A percentile compares a stretch with the other conserved stretches of the same genome.
These are phyloP conservation scores for Hymenopus coronatus DNA, from an alignment of 2,888 invertebrate species.

Conservation along the genomic window DNA sequence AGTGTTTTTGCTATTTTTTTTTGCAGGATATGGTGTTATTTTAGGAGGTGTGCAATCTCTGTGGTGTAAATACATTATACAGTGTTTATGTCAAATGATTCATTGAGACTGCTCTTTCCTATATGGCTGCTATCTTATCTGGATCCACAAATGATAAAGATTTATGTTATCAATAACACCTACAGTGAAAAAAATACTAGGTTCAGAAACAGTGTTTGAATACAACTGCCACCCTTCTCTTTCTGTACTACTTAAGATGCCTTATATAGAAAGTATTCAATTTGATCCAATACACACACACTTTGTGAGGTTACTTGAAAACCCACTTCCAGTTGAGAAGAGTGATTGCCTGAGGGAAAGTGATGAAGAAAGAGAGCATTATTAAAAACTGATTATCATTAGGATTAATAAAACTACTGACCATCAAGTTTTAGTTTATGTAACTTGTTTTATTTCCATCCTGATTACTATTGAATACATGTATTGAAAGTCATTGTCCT, in stretches of 20 bases:
- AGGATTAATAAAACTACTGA: no score
- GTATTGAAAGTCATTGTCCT: no score
- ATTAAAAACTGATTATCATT: no score
- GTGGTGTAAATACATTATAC: neutral
- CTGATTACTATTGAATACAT: no score
- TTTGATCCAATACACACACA: no score
- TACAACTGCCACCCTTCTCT: neutral
- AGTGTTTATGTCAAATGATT: neutral
- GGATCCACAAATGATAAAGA: neutral
- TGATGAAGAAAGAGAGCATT: no score
- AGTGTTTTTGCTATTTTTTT: neutral
- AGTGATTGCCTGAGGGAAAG: no score
- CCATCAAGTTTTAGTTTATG: no score
- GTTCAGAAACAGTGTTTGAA: neutral
- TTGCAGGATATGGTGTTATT: neutral
- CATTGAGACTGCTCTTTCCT: neutral
- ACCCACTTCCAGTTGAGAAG: no score
- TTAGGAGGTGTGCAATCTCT: neutral
- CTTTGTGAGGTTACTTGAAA: no score
- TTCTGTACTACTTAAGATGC: neutral
- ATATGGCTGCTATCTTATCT: neutral
- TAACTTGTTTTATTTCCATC: no score
- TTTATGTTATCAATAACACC: neutral
- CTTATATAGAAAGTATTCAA: no score
- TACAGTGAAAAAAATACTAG: neutral